Base-by-base conservation (phyloP, 2,797 vertebrate genomes). In the Odontamblyopus rebecca region DNA sequence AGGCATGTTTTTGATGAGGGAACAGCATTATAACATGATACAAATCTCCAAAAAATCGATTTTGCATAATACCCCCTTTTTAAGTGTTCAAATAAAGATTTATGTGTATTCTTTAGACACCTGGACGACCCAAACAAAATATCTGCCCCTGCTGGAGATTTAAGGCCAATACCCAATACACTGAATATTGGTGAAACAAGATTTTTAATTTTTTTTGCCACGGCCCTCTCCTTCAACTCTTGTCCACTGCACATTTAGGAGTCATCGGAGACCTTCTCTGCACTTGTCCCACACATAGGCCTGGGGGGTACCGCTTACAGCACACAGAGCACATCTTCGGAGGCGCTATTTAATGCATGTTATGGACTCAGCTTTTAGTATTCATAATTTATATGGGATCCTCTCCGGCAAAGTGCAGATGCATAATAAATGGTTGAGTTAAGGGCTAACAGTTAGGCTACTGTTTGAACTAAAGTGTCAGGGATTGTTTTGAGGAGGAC, bases 281-380 rank as follows among this genome's bases (percentile, higher is more conserved):
- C 84, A 74, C 4, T 76, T 72, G 80, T 78, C 83, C 81, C 67
- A 71, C 68, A 59, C 61, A 67, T 68, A 76, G 78, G 72, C 87
- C 84, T 59, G 3, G 13, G 48, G 86, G 86, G 85, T 82, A 74
- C 23, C 76, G 78, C 77, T 89, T 88, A 90, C 76, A 82, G 76
- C 54, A 27, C 82, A 82, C 74, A 67, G 79, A 84, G 84, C 89
- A 88, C 82, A 89, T 85, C 91, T 90, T 85, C 74, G 84, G 88
- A 79, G 88, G 87, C 84, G 85, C 80, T 79, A 88, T 93, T 90
- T 93, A 94, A 93, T 93, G 92, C 91, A 92, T 84, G 90, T 91
- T 92, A 91, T 90, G 90, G 93, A 89, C 90, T 92, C 90, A 88
- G 93, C 92, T 94, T 94, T 94, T 93, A 93, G 91, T 93, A 93